Evolutionary conservation across 2,797 vertebrate species (phyloP), one percentile per base, ranked within the genome.

Genomic region (Pipistrellus kuhlii): DNA sequence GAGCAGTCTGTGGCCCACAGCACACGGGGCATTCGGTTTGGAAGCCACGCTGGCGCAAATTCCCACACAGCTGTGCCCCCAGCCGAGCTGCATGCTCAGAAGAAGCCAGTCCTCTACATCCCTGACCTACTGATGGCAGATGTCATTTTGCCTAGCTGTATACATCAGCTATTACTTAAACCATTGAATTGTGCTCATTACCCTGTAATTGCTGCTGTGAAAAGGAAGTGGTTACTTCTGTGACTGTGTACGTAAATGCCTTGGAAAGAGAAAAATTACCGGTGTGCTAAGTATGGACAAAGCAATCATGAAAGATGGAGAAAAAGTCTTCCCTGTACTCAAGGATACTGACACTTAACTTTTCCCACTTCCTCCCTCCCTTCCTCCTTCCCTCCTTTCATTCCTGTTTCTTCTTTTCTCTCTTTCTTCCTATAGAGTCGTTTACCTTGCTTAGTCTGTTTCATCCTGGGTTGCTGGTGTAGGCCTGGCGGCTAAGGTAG

Each of bases 151-250:
- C n/a, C 32, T 80, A 38, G 91, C 73, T 64, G 20, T 69, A 17
- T 35, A 57, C 75, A 72, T 85, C 51, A 81, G 72, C 64, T 18
- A 32, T 76, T 57, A 93, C 44, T 64, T 88, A 73, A 82, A 66
- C 23, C 32, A 68, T 5, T 62, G 46, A 20, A 85, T n/a, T 81
- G 30, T 30, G 5, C 59, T 62, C 25, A 14, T 30, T 62, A 62
- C 12, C 59, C 59, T 62, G 25, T 30, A 62, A 62, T 62, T 14
- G 27, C 59, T 62, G 88, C 5, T 82, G 9, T 64, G 62, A 80
- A 84, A 91, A 86, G 46, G 62, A 75, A 85, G n/a, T 46, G 55
- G 30, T 88, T 62, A n/a, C 10, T 88, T 72, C 91, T 72, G 23
- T 64, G 53, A 69, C 83, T 85, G 59, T 59, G n/a, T 94, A 41